Evolutionary conservation across 2,113 vertebrate species (phyloP), one percentile per base, ranked within the genome.

Genomic region (Cygnus atratus): DNA sequence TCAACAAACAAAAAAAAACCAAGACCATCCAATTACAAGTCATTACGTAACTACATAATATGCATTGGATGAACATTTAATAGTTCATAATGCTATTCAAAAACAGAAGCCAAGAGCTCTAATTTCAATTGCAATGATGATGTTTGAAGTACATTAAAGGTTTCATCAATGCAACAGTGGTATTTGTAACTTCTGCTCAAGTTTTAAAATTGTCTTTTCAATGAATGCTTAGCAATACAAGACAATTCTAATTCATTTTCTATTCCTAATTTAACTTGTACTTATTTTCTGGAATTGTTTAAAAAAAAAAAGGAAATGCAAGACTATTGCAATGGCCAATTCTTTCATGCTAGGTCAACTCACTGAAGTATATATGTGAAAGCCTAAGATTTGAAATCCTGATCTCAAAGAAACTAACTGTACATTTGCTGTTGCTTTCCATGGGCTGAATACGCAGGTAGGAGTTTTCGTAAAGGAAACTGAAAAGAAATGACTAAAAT

Each of bases 401-500:
- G 1, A 29, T 22, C 52, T 29, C 37, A 35, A 43, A 4, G 15
- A 62, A 39, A 24, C 57, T 73, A 79, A n/a, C 11, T 18, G 8
- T 41, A 29, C 8, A 26, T n/a, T 78, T 74, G 37, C 52, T 71
- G 22, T 4, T 67, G 37, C 5, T 57, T 93, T 86, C 39, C 33
- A 18, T 9, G 16, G n/a, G 12, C 1, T 59, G 46, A 29, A 37
- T 50, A 61, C 13, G 57, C 57, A 55, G 1, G 7, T 1, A 54
- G 20, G 22, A 61, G 11, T n/a, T 77, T 55, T 55, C 10, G 14
- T 13, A 29, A 78, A 13, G 52, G 7, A 84, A 91, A 28, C 0
- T 0, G 10, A 41, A 75, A 28, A 72, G 11, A 58, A 67, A 26
- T 35, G 2, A 33, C 4, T 43, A 18, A 65, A 17, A 29, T 0